Evolutionary conservation across 2,888 invertebrate genomes (phyloP).

Genomic region (Stegana nigrithorax): DNA sequence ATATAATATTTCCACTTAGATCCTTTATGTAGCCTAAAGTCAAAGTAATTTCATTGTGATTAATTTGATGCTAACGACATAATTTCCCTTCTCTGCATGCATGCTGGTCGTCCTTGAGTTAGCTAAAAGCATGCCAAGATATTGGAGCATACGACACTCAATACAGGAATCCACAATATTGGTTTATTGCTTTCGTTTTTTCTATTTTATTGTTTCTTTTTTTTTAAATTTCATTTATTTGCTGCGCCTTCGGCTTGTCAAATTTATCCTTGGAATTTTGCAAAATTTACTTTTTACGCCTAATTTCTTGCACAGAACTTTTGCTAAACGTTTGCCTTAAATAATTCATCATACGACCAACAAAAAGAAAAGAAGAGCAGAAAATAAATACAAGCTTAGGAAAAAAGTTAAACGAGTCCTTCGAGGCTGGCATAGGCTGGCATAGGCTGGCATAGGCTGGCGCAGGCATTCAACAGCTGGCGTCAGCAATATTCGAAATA

Average conservation of each 20-base stretch:
- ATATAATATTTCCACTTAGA: too few species aligned
- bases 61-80: too few species aligned
- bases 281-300: slow-evolving; percentile 56
- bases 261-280: slow-evolving; percentile 44
- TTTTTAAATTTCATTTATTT: not conserved
- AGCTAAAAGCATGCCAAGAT: too few species aligned
- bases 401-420: too few species aligned
- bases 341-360: slow-evolving; percentile 6
- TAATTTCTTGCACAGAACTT: slow-evolving; percentile 45
- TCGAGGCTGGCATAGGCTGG: too few species aligned
- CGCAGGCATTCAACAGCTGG: slow-evolving; percentile 43
- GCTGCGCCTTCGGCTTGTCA: slow-evolving; percentile 16
- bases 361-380: not conserved
- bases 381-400: not conserved
- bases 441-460: not conserved
- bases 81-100: too few species aligned
- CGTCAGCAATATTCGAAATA: slow-evolving; percentile 51
- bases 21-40: too few species aligned
- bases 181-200: slow-evolving; percentile 49
- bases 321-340: slow-evolving; percentile 19
- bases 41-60: too few species aligned
- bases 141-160: too few species aligned
- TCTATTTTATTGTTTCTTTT: slow-evolving; percentile 9
- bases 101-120: too few species aligned
- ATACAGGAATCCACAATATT: too few species aligned